Percentiles rank a stretch among this genome's conserved stretches.
phyloP scores from a whole-genome alignment of 1,140 invertebrate genomes.

The Venturia canescens region DNA sequence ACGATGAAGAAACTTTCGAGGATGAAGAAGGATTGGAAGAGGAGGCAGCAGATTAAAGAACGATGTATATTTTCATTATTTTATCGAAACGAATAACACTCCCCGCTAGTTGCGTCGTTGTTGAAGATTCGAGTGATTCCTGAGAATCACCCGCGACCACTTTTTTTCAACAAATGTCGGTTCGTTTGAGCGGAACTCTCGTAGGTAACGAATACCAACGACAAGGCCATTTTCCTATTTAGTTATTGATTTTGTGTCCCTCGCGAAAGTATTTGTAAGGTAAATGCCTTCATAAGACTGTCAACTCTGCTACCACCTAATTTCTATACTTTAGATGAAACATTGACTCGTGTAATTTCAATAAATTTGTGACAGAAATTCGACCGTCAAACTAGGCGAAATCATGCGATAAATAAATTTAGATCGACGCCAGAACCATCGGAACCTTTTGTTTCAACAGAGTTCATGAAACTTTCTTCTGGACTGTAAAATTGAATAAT shows the following conservation, averaged over 20 bases:
- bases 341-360: slow-evolving; percentile 14
- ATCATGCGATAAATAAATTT: too few relatives aligned
- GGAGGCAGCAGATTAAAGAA: slow-evolving; percentile 46
- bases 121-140: neutral
- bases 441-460: too few relatives aligned
- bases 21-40: slow-evolving; percentile 51
- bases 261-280: too few relatives aligned
- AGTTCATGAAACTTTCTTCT: too few relatives aligned
- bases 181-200: neutral
- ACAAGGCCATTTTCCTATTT: too few relatives aligned
- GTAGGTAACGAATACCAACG: neutral
- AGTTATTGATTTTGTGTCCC: too few relatives aligned
- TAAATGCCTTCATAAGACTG: slow-evolving; percentile 35
- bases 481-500: too few relatives aligned
- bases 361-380: neutral
- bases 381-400: too few relatives aligned
- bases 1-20: slow-evolving; percentile 53
- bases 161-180: neutral
- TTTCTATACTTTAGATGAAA: slow-evolving; percentile 5
- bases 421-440: too few relatives aligned
- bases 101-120: slow-evolving; percentile 7
- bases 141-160: neutral
- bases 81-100: neutral
- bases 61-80: neutral
- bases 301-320: slow-evolving; percentile 10